Base-by-base conservation (phyloP, 2,113 vertebrate genomes). In the Muntiacus reevesi region DNA sequence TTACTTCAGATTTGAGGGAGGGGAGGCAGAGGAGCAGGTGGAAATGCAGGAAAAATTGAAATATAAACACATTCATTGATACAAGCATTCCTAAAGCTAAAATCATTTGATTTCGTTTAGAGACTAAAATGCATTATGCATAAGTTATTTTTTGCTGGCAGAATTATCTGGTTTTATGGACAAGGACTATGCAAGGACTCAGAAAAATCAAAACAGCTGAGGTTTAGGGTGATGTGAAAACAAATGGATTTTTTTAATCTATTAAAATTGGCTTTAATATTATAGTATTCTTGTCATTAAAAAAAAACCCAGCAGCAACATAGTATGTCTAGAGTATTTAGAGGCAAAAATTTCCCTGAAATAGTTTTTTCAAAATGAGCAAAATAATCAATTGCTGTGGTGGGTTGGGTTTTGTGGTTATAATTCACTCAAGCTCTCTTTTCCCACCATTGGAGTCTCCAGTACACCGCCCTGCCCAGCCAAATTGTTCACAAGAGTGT, bases 111-210 rank as follows among this genome's bases (percentile, higher is more conserved):
- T 64, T 94, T 94, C 0, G 1, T 50, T 78, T 81, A 85, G n/a
- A 97, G 55, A 82, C 52, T 79, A 79, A 94, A 92, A 85, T 97
- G 43, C 40, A 91, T 93, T 87, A 50, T 96, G 88, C 87, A 52
- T 76, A 60, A 59, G 50, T 67, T 92, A n/a, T 50, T 92, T 84
- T 81, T 83, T 57, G 19, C 83, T 95, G 2, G 0, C 16, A 16
- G 82, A 86, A 96, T 95, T 86, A 93, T 54, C 40, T 17, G 45
- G 50, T 89, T 93, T 96, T 92, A 74, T 40, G 57, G 71, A 90
- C 87, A 94, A 94, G 83, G 94, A 96, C 67, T 28, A 6, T 93
- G 40, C 87, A 97, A 97, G 71, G 79, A 82, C 90, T 92, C 57
- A 95, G 86, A 59, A 84, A 96, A 83, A 85, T 52, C 76, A 81